Percentiles rank a stretch among this genome's conserved stretches.
These are phyloP conservation scores for Selene dorsalis DNA, from an alignment of 2,797 vertebrate genomes.

Conservation along the genomic window DNA sequence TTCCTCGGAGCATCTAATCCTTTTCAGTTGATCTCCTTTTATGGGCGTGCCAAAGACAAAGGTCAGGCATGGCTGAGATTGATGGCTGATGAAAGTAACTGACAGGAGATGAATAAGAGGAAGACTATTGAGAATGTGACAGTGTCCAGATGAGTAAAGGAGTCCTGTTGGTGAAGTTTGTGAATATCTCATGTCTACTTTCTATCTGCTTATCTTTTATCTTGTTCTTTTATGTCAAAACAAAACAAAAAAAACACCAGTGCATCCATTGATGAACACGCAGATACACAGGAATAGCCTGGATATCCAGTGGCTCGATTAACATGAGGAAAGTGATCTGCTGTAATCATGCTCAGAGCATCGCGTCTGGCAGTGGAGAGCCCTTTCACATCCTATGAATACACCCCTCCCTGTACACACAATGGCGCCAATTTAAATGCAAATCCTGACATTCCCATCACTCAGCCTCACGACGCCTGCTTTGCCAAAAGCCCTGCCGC, in stretches of 20 bases:
- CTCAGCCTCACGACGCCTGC: conserved; percentile 58
- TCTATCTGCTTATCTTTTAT: conserved; percentile 40
- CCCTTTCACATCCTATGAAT: conserved; percentile 73
- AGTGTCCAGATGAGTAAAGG: conserved; percentile 21
- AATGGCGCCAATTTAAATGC: conserved; percentile 85
- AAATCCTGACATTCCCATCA: conserved; percentile 86
- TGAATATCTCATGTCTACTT: conserved; percentile 12
- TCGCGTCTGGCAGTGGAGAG: conserved; percentile 55
- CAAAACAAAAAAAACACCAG: background rate
- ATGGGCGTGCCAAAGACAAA: conserved; percentile 21
- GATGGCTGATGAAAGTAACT: conserved; percentile 56
- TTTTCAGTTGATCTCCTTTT: conserved; percentile 46
- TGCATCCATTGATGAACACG: conserved; percentile 10
- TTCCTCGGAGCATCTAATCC: conserved; percentile 42
- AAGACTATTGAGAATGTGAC: conserved; percentile 30
- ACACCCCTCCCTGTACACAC: conserved; percentile 70
- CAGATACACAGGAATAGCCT: conserved; percentile 40
- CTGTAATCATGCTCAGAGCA: conserved; percentile 70
- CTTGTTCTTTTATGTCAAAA: conserved; percentile 46
- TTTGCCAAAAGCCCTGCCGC: conserved; percentile 58
- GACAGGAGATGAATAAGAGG: conserved; percentile 49
- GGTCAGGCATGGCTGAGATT: conserved; percentile 1
- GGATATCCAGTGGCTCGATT: conserved; percentile 71
- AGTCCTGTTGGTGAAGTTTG: conserved; percentile 12
- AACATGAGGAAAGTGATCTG: conserved; percentile 66